phyloP scores from a whole-genome alignment of 2,113 vertebrate species.

The Gadus chalcogrammus region DNA sequence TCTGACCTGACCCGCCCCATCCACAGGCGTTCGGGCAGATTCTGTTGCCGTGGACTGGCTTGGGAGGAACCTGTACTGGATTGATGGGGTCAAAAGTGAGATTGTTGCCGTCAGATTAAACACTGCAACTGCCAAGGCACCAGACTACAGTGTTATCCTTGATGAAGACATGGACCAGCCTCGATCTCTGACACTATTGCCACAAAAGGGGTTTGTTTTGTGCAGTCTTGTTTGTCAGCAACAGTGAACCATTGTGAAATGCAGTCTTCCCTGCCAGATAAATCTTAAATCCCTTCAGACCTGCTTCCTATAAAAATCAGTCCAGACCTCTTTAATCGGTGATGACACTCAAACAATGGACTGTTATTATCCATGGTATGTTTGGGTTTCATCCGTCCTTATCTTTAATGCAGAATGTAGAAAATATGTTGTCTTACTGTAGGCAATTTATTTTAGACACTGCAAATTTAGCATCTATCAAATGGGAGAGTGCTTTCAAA shows the following conservation, averaged over 20 bases:
- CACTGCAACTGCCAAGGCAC: conserved; percentile 45
- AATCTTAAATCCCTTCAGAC: too few species aligned
- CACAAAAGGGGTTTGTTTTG: conserved; percentile 77
- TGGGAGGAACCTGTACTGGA: conserved; percentile 89
- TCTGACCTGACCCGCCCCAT: background rate
- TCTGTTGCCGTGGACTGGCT: conserved; percentile 89
- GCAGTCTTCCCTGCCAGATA: too few species aligned
- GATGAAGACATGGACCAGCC: conserved; percentile 80
- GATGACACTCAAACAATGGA: too few species aligned
- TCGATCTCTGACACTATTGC: conserved; percentile 79
- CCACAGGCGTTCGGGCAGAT: conserved; percentile 79
- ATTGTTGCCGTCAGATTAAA: conserved; percentile 77
- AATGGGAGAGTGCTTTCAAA: background rate
- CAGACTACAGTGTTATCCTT: conserved; percentile 73
- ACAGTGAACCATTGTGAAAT: too few species aligned
- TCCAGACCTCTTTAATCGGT: too few species aligned
- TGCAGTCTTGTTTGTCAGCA: background rate
- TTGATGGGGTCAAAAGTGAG: conserved; percentile 73
- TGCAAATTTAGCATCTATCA: background rate
- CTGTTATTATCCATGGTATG: too few species aligned
- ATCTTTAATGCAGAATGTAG: too few species aligned
- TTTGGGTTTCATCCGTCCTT: too few species aligned
- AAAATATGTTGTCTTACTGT: too few species aligned
- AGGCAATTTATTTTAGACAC: too few species aligned
- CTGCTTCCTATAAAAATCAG: too few species aligned